A percentile compares a stretch with the other conserved stretches of the same genome.
Conservation (phyloP, 37 sponge, comb jelly and placozoan species). For the Lycopodina hypogea region DNA sequence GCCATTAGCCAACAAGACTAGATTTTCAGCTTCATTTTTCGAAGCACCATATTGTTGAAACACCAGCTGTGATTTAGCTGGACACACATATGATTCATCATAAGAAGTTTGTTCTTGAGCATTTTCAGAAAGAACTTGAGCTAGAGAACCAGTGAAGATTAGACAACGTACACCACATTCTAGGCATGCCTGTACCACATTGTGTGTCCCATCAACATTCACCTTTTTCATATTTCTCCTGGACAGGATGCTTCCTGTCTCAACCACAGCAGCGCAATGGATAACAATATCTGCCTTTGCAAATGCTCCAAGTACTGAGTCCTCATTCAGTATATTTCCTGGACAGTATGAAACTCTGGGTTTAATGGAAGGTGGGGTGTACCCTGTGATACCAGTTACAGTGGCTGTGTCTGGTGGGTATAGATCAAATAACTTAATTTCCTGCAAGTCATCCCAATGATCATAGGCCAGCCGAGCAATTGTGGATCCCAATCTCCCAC, state of each 20-base stretch:
- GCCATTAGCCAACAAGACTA: slow-evolving; percentile 45
- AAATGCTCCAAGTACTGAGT: slow-evolving; percentile 4
- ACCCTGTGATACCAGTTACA: slow-evolving; percentile 39
- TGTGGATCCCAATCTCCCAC: slow-evolving; percentile 35
- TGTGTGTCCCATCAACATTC: slow-evolving; percentile 50
- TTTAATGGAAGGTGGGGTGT: background rate
- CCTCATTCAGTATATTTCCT: background rate
- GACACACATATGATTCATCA: slow-evolving; percentile 12
- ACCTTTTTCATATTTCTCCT: slow-evolving; percentile 38
- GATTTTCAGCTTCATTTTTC: slow-evolving; percentile 47
- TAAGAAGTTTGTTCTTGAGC: background rate
- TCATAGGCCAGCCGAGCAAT: slow-evolving; percentile 31
- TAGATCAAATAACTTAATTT: slow-evolving; percentile 33
- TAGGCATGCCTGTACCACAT: slow-evolving; percentile 51
- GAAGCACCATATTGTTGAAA: slow-evolving; percentile 61
- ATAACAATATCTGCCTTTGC: slow-evolving; percentile 44
- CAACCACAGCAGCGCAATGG: slow-evolving; percentile 49
- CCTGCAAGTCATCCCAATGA: slow-evolving; percentile 25
- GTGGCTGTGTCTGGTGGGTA: background rate
- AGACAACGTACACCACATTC: slow-evolving; percentile 57
- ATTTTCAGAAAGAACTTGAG: slow-evolving; percentile 14
- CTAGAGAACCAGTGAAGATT: slow-evolving; percentile 33
- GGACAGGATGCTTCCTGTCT: slow-evolving; percentile 29
- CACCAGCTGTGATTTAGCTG: background rate
- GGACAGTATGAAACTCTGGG: slow-evolving; percentile 42